Evolutionary conservation across 2,113 vertebrate genomes (phyloP), one percentile per base, ranked within the genome.

Genomic region (Mirza zaza): DNA sequence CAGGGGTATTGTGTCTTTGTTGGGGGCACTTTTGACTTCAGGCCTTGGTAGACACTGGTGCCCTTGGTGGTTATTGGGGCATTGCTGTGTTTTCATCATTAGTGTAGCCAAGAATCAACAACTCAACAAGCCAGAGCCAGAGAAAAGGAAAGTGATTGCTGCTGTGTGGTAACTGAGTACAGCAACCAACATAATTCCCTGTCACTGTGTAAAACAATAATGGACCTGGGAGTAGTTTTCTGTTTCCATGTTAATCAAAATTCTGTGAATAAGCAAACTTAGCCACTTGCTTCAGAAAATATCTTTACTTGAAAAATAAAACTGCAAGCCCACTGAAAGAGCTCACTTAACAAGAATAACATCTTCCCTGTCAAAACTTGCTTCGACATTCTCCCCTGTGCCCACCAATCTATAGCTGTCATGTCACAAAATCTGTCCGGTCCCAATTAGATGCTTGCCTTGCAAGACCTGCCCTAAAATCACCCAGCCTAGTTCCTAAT

Each of bases 181-280:
- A 55, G 29, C 96, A 95, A 77, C 45, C 57, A 92, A 63, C 77
- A 18, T 71, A 92, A 92, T 77, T 95, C 82, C 34, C 48, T 92
- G 18, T 92, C 81, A 80, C 42, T 18, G 14, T 42, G 25, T 71
- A 63, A 92, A 92, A 85, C 42, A 80, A 25, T 79, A 84, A 93
- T 95, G n/a, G 55, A 20, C 55, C 50, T 77, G 70, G 36, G 65
- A 68, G 34, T 71, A 57, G 48, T 85, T 95, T 92, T 92, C 88
- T 90, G 34, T 90, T 70, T 75, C n/a, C 80, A 18, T 81, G 81
- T 84, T 94, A 96, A 89, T 45, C 67, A 87, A 55, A 55, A 45
- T 95, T 86, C 65, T 91, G 75, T 80, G 80, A 75, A 85, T 70
- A 91, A 93, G 86, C 55, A 83, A 87, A 97, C 21, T 87, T 92